Conservation (phyloP, 2,888 invertebrate species). For the Nemapogon koenigi region DNA sequence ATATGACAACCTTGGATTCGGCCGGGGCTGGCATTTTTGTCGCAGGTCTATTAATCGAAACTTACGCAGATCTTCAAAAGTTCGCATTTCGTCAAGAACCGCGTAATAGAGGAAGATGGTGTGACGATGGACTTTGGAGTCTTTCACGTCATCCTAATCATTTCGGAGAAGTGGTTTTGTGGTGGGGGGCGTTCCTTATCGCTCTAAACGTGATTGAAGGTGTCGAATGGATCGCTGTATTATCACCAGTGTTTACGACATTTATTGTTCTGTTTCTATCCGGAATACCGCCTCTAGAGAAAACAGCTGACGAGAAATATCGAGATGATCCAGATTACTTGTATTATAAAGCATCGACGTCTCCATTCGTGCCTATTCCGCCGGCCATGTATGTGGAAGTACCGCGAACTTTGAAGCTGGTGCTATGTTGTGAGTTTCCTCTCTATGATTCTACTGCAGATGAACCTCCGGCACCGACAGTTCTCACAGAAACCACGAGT, state of each 20-base stretch:
- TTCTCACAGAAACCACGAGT: constrained; percentile 74
- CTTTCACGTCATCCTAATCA: constrained; percentile 93
- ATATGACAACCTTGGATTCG: constrained; percentile 87
- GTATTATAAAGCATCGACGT: constrained; percentile 87
- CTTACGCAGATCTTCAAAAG: constrained; percentile 91
- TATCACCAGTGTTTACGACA: constrained; percentile 88
- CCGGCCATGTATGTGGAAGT: constrained; percentile 88
- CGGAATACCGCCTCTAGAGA: constrained; percentile 88
- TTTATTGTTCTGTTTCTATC: constrained; percentile 88
- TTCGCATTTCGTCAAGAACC: constrained; percentile 90
- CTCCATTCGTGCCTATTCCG: constrained; percentile 88
- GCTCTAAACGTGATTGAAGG: constrained; percentile 86
- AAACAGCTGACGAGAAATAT: constrained; percentile 87
- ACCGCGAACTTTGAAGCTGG: constrained; percentile 80
- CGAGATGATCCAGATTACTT: constrained; percentile 86
- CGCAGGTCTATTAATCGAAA: constrained; percentile 86
- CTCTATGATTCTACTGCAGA: constrained; percentile 80
- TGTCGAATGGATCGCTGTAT: constrained; percentile 84
- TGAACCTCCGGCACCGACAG: constrained; percentile 66
- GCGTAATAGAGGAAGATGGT: constrained; percentile 89
- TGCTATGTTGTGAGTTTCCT: constrained; percentile 89
- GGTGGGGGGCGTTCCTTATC: constrained; percentile 94
- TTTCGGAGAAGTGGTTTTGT: constrained; percentile 91
- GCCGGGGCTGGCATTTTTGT: constrained; percentile 85
- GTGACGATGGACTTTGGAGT: constrained; percentile 89